Conservation (phyloP, 2,888 invertebrate species). For the Trissonchulus sp. region DNA sequence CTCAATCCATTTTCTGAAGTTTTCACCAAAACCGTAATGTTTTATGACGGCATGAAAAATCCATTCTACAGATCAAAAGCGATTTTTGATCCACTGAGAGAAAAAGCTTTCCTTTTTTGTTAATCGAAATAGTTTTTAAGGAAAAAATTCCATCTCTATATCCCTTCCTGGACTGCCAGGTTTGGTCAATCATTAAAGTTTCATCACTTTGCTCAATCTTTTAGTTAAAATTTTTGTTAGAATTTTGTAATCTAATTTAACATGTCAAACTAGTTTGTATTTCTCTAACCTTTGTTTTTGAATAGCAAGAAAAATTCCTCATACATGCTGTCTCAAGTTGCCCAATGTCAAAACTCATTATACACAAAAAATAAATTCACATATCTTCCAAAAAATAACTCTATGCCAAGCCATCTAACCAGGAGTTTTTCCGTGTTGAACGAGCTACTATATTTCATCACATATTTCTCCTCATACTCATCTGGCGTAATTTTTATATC, state of each 20-base stretch:
- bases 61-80: conserved; percentile 21
- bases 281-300: conserved; percentile 24
- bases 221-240: conserved; percentile 16
- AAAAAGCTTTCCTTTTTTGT: background rate
- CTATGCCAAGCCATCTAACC: conserved; percentile 13
- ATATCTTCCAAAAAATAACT: background rate
- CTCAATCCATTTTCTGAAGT: conserved; percentile 16
- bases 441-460: background rate
- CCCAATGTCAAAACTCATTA: background rate
- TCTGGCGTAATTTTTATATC: background rate
- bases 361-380: background rate
- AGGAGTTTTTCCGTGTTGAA: background rate
- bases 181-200: conserved; percentile 10
- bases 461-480: background rate
- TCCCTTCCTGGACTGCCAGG: conserved; percentile 22
- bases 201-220: conserved; percentile 11
- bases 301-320: conserved; percentile 20
- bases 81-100: conserved; percentile 21
- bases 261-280: background rate
- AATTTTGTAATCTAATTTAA: conserved; percentile 25
- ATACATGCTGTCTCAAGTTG: background rate
- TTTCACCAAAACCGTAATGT: background rate
- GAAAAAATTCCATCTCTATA: conserved; percentile 10
- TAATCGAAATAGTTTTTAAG: background rate
- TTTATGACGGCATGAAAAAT: background rate